Conservation (phyloP, 2,797 vertebrate species). For the Babyrousa celebensis region DNA sequence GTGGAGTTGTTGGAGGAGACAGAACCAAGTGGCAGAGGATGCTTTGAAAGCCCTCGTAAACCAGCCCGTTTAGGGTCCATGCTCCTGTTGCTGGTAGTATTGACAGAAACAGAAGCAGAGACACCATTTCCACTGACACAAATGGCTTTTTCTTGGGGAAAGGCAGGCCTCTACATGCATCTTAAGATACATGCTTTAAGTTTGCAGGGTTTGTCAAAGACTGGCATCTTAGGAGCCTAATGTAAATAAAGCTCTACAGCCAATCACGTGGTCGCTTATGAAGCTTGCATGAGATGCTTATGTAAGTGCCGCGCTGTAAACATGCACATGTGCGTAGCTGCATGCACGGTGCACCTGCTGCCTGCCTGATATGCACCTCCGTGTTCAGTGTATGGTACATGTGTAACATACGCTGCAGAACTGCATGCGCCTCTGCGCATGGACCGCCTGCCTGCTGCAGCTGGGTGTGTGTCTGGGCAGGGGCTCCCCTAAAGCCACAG, state of each 20-base stretch:
- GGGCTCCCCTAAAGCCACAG: slow-evolving; percentile 78
- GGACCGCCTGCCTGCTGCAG: not conserved
- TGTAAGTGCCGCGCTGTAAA: not conserved
- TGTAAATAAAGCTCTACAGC: slow-evolving; percentile 30
- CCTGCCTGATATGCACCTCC: not conserved
- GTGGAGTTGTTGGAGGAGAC: slow-evolving; percentile 25
- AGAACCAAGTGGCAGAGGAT: slow-evolving; percentile 35
- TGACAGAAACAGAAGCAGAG: slow-evolving; percentile 42
- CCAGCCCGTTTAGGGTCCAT: not conserved
- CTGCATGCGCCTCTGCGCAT: not conserved
- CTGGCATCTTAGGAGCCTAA: slow-evolving; percentile 17
- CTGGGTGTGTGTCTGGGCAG: slow-evolving; percentile 32
- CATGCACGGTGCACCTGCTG: not conserved
- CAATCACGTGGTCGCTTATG: not conserved
- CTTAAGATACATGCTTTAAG: slow-evolving; percentile 56
- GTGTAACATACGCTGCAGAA: not conserved
- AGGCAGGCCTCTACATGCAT: not conserved
- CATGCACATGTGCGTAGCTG: not conserved
- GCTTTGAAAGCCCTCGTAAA: slow-evolving; percentile 45
- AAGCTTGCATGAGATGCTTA: slow-evolving; percentile 71
- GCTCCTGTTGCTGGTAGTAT: not conserved
- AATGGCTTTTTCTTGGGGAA: slow-evolving; percentile 53
- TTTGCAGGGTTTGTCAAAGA: slow-evolving; percentile 39
- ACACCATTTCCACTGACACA: slow-evolving; percentile 4
- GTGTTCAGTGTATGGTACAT: fast-evolving